These are phyloP conservation scores for Apostichopus japonicus DNA, from an alignment of 35 echinoderm and acorn worm species.

Conservation along the genomic window DNA sequence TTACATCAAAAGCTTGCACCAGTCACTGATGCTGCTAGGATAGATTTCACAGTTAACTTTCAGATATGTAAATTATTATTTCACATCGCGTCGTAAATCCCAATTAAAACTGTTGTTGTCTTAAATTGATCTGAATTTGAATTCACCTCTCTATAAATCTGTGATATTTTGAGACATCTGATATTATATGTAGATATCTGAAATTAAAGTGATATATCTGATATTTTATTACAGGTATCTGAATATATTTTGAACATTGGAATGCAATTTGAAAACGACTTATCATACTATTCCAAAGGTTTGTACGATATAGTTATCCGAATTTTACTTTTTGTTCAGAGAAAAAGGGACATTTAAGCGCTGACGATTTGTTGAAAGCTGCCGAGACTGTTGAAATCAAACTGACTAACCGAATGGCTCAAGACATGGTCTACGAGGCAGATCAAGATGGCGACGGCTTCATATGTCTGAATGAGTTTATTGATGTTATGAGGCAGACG, in stretches of 20 bases:
- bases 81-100: too few relatives aligned
- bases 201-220: neutral
- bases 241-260: neutral
- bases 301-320: neutral
- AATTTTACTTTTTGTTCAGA: neutral
- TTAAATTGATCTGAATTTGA: too few relatives aligned
- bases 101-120: too few relatives aligned
- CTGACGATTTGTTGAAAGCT: neutral
- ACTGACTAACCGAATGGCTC: slow-evolving; percentile 26
- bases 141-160: too few relatives aligned
- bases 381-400: slow-evolving; percentile 17
- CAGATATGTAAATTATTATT: too few relatives aligned
- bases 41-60: too few relatives aligned
- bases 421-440: slow-evolving; percentile 19
- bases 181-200: neutral
- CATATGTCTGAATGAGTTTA: slow-evolving; percentile 32
- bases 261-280: neutral
- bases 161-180: too few relatives aligned
- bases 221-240: too few relatives aligned
- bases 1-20: too few relatives aligned
- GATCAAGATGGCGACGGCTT: slow-evolving; percentile 43
- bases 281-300: neutral
- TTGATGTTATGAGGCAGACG: slow-evolving; percentile 33
- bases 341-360: neutral
- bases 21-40: too few relatives aligned